Conservation (phyloP, 2,888 invertebrate species). For the Folsomia manolachei region DNA sequence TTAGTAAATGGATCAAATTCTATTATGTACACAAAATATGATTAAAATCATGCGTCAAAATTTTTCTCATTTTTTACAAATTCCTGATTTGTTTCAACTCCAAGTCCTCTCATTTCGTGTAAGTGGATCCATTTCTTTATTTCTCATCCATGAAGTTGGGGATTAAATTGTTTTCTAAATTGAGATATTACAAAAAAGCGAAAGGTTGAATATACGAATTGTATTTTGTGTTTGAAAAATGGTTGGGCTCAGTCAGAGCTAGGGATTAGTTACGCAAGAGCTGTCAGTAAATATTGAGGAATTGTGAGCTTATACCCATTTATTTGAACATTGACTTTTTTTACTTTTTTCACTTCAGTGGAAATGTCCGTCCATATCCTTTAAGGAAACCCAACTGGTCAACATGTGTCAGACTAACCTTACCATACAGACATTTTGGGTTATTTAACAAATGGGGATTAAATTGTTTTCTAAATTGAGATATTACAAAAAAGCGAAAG, state of each 20-base stretch:
- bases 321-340: too few species aligned
- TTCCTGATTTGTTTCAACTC: too few species aligned
- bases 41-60: too few species aligned
- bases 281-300: neutral
- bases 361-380: too few species aligned
- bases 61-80: too few species aligned
- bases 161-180: slow-evolving; percentile 7
- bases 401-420: slow-evolving; percentile 4
- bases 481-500: neutral
- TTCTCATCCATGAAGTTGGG: slow-evolving; percentile 17
- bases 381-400: slow-evolving; percentile 20
- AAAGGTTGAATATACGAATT: too few species aligned
- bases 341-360: neutral
- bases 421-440: neutral
- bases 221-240: neutral
- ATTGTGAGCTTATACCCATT: neutral
- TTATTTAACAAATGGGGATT: slow-evolving; percentile 2
- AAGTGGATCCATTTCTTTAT: slow-evolving; percentile 12
- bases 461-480: slow-evolving; percentile 14
- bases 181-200: neutral
- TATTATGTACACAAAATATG: too few species aligned
- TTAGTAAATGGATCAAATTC: too few species aligned
- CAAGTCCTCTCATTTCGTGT: neutral
- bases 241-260: neutral
- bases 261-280: slow-evolving; percentile 17